Evolutionary conservation across 2,113 vertebrate genomes (phyloP).

Genomic region (Thamnophis sirtalis): DNA sequence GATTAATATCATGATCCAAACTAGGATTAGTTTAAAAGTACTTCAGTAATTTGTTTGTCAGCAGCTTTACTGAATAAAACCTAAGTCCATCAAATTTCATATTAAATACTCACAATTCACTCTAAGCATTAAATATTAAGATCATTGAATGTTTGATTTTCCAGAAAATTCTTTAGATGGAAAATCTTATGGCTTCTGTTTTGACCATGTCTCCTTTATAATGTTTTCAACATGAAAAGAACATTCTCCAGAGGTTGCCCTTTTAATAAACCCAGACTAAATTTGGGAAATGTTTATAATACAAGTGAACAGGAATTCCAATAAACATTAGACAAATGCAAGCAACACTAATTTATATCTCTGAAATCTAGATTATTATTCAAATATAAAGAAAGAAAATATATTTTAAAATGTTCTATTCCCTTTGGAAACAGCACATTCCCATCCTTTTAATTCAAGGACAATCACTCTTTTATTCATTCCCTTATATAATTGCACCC

Average conservation of each 20-base stretch:
- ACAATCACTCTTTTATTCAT: constrained; percentile 3
- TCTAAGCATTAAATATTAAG: background rate
- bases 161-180: background rate
- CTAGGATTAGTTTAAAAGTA: background rate
- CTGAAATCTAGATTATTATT: background rate
- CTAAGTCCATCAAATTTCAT: background rate
- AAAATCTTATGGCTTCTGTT: background rate
- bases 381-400: background rate
- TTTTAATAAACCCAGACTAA: background rate
- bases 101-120: background rate
- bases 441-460: background rate
- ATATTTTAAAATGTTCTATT: background rate
- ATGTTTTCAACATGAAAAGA: background rate
- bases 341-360: background rate
- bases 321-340: background rate
- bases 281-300: background rate
- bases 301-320: background rate
- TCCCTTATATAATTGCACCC: background rate
- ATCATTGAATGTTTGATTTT: background rate
- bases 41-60: background rate
- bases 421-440: background rate
- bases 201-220: background rate
- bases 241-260: background rate
- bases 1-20: background rate
- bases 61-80: background rate